phyloP scores from a whole-genome alignment of 2,113 vertebrate genomes.

The Polypterus senegalus region DNA sequence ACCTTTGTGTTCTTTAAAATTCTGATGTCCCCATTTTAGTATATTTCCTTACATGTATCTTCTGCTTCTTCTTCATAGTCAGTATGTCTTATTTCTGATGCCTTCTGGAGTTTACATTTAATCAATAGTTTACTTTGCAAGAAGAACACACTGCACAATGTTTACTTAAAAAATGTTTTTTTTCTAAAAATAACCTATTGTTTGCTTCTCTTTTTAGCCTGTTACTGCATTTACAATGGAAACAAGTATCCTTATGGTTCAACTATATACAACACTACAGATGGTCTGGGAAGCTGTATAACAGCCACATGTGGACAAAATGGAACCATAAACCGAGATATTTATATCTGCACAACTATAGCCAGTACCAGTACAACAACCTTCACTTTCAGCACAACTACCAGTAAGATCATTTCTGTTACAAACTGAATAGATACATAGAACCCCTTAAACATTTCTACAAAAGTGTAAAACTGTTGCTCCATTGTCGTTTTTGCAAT shows the following conservation, averaged over 20 bases:
- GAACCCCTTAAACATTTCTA: slow-evolving; percentile 30
- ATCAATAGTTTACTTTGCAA: too few species aligned
- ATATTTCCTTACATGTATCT: too few species aligned
- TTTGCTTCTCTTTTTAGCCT: slow-evolving; percentile 32
- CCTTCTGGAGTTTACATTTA: too few species aligned
- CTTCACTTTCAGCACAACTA: slow-evolving; percentile 9
- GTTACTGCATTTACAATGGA: slow-evolving; percentile 43
- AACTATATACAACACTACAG: slow-evolving; percentile 46
- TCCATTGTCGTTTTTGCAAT: too few species aligned
- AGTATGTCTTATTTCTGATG: not conserved
- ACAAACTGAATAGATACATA: not conserved
- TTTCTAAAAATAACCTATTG: too few species aligned
- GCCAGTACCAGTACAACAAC: not conserved
- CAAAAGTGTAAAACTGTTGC: too few species aligned
- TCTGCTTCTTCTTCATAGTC: too few species aligned
- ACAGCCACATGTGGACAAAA: slow-evolving; percentile 37
- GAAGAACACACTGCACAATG: too few species aligned
- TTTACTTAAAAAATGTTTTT: too few species aligned
- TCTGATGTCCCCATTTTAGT: too few species aligned
- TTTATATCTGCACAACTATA: not conserved
- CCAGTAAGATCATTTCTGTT: not conserved
- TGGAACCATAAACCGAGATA: slow-evolving; percentile 34
- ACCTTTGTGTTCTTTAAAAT: too few species aligned
- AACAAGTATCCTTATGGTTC: slow-evolving; percentile 27
- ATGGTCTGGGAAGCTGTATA: slow-evolving; percentile 51